phyloP scores from a whole-genome alignment of 2,797 vertebrate species.

The Florisuga fusca region DNA sequence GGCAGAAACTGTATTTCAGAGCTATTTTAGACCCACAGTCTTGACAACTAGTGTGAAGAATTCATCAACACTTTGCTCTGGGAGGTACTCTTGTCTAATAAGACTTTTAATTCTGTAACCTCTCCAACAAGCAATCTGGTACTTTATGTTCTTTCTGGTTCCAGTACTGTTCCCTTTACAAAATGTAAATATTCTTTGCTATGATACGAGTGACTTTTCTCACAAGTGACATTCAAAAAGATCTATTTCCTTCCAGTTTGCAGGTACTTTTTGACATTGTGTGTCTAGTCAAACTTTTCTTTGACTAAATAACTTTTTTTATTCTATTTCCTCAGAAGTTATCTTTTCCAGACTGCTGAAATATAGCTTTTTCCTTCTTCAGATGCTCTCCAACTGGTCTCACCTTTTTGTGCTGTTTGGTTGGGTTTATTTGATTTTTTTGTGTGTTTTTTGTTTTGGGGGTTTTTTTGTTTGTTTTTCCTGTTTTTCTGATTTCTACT shows the following conservation, averaged over 20 bases:
- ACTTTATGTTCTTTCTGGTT: neutral
- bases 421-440: too few species aligned
- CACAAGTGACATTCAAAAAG: neutral
- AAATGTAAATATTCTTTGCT: neutral
- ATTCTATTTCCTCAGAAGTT: neutral
- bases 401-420: neutral
- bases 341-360: neutral
- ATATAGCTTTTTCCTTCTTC: neutral
- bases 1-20: neutral
- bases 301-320: neutral
- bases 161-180: neutral
- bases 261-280: neutral
- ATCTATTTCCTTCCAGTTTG: neutral
- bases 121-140: neutral
- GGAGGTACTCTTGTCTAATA: neutral
- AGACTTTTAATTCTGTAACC: neutral
- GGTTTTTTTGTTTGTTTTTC: too few species aligned
- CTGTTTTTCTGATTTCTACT: neutral
- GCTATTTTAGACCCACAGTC: neutral
- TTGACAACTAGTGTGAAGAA: neutral
- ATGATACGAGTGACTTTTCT: neutral
- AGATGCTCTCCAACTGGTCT: neutral
- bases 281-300: neutral
- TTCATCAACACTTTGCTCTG: neutral
- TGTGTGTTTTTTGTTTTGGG: too few species aligned